Conservation (phyloP, 2,113 vertebrate species). For the Orycteropus afer region DNA sequence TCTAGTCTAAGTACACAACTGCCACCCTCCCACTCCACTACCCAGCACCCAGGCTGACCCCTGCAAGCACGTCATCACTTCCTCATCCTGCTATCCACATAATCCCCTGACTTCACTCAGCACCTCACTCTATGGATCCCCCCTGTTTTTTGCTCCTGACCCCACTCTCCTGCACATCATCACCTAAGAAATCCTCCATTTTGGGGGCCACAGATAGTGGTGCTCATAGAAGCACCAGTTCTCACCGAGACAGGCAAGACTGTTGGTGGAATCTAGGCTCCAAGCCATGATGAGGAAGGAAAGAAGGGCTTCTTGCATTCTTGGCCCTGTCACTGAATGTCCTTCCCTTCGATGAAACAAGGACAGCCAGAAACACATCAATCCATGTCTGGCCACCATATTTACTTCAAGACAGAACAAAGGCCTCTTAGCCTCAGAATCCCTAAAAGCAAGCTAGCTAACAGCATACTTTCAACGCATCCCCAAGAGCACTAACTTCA, state of each 20-base stretch:
- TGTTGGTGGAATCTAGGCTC: background rate
- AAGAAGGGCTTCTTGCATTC: background rate
- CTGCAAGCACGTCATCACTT: background rate
- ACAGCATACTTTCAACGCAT: too few relatives aligned
- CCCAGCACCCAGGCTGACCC: background rate
- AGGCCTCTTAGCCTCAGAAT: background rate
- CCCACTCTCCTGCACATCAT: background rate
- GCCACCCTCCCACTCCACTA: background rate
- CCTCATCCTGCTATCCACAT: background rate
- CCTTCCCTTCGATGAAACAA: background rate
- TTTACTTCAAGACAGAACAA: background rate
- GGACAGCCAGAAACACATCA: background rate
- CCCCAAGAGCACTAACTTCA: background rate
- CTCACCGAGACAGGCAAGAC: background rate
- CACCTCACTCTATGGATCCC: background rate
- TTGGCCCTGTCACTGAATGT: background rate
- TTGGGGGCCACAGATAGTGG: background rate
- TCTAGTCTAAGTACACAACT: accelerated
- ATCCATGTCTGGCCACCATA: background rate
- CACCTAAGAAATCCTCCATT: background rate
- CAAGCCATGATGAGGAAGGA: background rate
- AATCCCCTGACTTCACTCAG: background rate
- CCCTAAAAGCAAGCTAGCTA: background rate
- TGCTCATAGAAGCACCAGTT: too few relatives aligned
- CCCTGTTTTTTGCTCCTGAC: background rate